phyloP scores from a whole-genome alignment of 2,113 vertebrate species.

The Python bivittatus region DNA sequence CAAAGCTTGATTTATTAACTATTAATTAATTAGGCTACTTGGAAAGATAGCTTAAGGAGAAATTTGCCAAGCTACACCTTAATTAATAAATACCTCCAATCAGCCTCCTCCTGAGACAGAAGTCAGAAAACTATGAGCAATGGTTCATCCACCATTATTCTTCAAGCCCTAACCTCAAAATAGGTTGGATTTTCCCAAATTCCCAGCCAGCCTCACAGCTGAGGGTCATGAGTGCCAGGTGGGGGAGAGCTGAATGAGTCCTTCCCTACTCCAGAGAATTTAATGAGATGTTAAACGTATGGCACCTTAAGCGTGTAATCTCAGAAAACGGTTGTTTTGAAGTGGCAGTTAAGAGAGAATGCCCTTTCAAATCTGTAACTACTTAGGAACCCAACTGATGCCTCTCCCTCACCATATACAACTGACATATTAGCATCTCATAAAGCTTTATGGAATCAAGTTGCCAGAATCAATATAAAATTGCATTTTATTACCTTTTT shows the following conservation, averaged over 20 bases:
- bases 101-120: background rate
- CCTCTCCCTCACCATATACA: background rate
- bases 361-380: background rate
- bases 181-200: background rate
- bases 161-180: background rate
- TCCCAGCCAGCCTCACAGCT: background rate
- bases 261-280: background rate
- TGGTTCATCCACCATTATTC: background rate
- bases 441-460: slow-evolving; percentile 40
- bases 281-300: background rate
- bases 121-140: background rate
- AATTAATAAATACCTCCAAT: background rate
- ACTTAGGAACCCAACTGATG: slow-evolving; percentile 26
- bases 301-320: background rate
- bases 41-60: background rate
- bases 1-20: background rate
- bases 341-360: background rate
- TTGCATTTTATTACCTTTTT: slow-evolving; percentile 36
- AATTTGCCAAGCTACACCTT: background rate
- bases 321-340: background rate
- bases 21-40: background rate
- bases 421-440: slow-evolving; percentile 37
- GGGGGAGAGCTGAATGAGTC: background rate
- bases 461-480: slow-evolving; percentile 13
- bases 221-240: background rate